Base-by-base conservation (phyloP, 2,113 vertebrate genomes). In the Leucopternis melanops region DNA sequence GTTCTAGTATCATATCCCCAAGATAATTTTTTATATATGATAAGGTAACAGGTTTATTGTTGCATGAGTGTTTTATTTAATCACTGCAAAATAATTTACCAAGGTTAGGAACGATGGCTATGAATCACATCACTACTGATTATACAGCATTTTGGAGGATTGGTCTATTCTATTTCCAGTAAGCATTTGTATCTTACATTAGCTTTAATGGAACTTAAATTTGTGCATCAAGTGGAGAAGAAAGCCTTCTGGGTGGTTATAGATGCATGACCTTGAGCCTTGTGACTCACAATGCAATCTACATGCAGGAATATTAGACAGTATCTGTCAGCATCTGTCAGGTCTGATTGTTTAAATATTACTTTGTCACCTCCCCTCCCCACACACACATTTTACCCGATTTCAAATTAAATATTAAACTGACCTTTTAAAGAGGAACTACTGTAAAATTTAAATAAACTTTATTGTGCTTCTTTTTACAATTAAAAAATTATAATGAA, bases 321-420 rank as follows among this genome's bases (percentile, higher is more conserved):
- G 61, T 69, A 90, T 90, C 94, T 97, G 83, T 94, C 93, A 94
- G 66, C 80, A 73, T 92, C 67, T 90, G 72, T 74, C 86, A 87
- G 26, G 14, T 87, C 55, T 81, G 84, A 88, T 90, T 94, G 89
- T 84, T 95, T 95, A 96, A 95, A 93, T n/a, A 80, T 82, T 91
- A 73, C 50, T 95, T 93, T 80, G 65, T 95, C 65, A 44, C 36
- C 2, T 38, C 5, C 20, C 20, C 13, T 77, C 55, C 47, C 40
- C 50, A 21, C 5, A 25, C 17, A 40, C 8, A 49, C n/a, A 50
- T 79, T 89, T 89, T 74, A 80, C 55, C 61, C 5, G 2, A 88
- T 91, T 95, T 94, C 27, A 95, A 95, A 95, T 95, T 95, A 94
- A 95, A 91, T 88, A 94, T 86, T 91, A 92, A 91, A 93, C 81